These are phyloP conservation scores for Aeoliscus strigatus DNA, from an alignment of 2,797 vertebrate species.

Conservation along the genomic window DNA sequence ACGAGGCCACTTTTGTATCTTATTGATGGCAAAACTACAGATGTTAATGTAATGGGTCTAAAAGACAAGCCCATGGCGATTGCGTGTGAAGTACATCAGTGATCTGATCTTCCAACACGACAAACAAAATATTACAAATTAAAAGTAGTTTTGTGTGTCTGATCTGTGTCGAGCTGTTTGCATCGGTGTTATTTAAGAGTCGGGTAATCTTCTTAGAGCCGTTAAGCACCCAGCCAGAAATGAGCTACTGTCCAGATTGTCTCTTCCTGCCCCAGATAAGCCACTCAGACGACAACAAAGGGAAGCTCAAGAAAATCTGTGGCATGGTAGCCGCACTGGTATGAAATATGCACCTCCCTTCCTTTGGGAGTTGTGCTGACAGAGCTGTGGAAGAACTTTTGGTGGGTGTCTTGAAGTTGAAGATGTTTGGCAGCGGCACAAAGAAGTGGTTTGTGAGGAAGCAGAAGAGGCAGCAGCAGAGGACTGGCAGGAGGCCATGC, in stretches of 20 bases:
- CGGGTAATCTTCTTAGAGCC: conserved; percentile 86
- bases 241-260: conserved; percentile 79
- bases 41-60: too few species aligned
- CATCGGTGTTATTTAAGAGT: conserved; percentile 75
- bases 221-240: conserved; percentile 74
- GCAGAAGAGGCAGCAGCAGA: conserved; percentile 69
- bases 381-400: conserved; percentile 52
- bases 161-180: conserved; percentile 65
- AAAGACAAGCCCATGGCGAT: conserved; percentile 4
- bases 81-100: conserved; percentile 26
- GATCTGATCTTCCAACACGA: conserved; percentile 17
- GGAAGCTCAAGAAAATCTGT: conserved; percentile 49
- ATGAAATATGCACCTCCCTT: conserved; percentile 68
- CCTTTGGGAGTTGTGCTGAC: conserved; percentile 51
- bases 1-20: conserved; percentile 14
- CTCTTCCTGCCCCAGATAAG: conserved; percentile 73
- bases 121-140: conserved; percentile 34
- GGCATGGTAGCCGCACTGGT: conserved; percentile 47
- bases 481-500: conserved; percentile 62
- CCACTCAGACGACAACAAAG: conserved; percentile 66
- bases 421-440: conserved; percentile 80
- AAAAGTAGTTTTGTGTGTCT: conserved; percentile 43
- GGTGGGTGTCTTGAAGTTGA: conserved; percentile 53
- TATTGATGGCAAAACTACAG: conserved; percentile 23
- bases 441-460: conserved; percentile 80